A percentile compares a stretch with the other conserved stretches of the same genome.
Conservation (phyloP, 1,140 invertebrate genomes). For the Venturia canescens region DNA sequence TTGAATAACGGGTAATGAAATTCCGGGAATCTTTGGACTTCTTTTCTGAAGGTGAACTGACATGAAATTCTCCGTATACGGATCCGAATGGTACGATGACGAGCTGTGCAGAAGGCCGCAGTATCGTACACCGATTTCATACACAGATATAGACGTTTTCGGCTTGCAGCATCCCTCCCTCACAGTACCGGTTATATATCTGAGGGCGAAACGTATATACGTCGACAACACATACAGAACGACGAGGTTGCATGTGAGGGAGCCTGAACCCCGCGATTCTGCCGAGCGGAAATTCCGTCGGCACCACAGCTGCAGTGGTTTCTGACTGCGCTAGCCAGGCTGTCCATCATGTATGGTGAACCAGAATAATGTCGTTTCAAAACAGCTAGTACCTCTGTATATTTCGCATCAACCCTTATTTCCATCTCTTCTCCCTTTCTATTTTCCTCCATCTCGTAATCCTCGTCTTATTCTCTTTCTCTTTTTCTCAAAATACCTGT, state of each 20-base stretch:
- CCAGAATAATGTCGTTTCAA: constrained; percentile 44
- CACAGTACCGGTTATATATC: constrained; percentile 17
- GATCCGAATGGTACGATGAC: not conserved
- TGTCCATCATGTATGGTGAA: constrained; percentile 43
- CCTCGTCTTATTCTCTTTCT: not conserved
- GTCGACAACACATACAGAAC: not conserved
- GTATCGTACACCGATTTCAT: not conserved
- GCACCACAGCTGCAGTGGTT: constrained; percentile 41
- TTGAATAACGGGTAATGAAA: too few relatives aligned
- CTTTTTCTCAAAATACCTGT: not conserved
- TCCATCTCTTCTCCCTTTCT: not conserved
- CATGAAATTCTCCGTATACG: not conserved
- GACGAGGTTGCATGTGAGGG: not conserved
- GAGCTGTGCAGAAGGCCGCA: not conserved
- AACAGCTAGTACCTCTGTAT: constrained; percentile 33
- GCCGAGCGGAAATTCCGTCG: constrained; percentile 40
- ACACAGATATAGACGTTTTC: not conserved
- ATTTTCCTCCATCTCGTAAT: not conserved
- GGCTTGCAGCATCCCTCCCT: not conserved
- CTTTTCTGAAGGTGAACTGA: not conserved
- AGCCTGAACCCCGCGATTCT: constrained; percentile 35
- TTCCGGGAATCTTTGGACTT: too few relatives aligned
- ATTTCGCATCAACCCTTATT: not conserved
- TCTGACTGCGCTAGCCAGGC: constrained; percentile 33
- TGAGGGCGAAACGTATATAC: not conserved